A percentile compares a stretch with the other conserved stretches of the same genome.
phyloP scores from a whole-genome alignment of 2,888 invertebrate species.

The Holacanthella duospinosa region DNA sequence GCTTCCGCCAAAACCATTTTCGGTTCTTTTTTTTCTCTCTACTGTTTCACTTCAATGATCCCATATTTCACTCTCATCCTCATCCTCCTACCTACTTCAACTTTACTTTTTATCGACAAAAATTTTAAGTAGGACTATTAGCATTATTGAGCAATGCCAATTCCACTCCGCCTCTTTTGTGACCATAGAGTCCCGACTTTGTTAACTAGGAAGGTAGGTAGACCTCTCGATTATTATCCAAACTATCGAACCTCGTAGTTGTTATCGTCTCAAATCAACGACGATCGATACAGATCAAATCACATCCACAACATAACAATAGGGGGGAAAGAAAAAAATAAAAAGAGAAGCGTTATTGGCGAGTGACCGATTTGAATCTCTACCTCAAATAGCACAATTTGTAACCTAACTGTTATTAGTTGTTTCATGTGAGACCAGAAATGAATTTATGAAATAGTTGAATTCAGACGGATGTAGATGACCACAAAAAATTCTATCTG shows the following conservation, averaged over 20 bases:
- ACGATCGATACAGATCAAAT: not conserved
- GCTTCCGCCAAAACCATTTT: not conserved
- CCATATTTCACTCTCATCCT: slow-evolving; percentile 24
- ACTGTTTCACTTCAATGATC: slow-evolving; percentile 31
- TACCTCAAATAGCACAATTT: too few species aligned
- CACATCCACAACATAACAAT: not conserved
- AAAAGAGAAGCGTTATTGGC: too few species aligned
- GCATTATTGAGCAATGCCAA: not conserved
- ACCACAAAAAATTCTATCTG: too few species aligned
- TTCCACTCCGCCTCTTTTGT: not conserved
- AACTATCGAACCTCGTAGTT: not conserved
- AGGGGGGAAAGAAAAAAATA: too few species aligned
- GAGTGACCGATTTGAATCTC: too few species aligned
- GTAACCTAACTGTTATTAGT: too few species aligned
- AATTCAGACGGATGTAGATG: too few species aligned
- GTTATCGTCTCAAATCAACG: too few species aligned
- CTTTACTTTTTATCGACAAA: not conserved
- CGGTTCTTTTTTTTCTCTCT: slow-evolving; percentile 21
- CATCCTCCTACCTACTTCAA: slow-evolving; percentile 2
- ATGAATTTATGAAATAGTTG: too few species aligned
- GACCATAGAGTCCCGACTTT: too few species aligned
- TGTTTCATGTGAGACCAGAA: too few species aligned
- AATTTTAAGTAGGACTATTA: slow-evolving; percentile 1
- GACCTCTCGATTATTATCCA: slow-evolving; percentile 2
- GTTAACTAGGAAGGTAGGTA: too few species aligned